Evolutionary conservation across 2,888 invertebrate genomes (phyloP).

Genomic region (Ephialtes manifestator): DNA sequence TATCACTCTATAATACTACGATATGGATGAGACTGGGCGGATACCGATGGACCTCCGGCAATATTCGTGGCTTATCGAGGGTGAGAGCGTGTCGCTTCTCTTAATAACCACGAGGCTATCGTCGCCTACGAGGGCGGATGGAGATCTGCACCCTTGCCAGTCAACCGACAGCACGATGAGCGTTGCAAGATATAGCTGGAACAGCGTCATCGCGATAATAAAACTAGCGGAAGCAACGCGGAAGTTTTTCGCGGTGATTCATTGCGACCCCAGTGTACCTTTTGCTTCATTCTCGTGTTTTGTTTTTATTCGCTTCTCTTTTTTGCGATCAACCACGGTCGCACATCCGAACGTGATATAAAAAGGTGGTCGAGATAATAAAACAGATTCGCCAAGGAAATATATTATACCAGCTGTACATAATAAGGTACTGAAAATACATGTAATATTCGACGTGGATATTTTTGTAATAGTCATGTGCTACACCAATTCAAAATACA

Average conservation of each 20-base stretch:
- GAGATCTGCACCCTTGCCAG: conserved; percentile 16
- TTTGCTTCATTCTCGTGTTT: neutral
- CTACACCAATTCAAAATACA: neutral
- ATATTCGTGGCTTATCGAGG: conserved; percentile 33
- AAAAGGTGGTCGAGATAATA: conserved; percentile 7
- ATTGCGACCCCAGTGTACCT: conserved; percentile 25
- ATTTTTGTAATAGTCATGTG: neutral
- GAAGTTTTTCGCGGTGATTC: conserved; percentile 40
- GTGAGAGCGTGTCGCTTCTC: conserved; percentile 16
- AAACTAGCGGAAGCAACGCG: conserved; percentile 1
- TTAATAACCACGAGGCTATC: conserved; percentile 49
- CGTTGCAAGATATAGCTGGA: conserved; percentile 12
- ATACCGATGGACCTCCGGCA: conserved; percentile 48
- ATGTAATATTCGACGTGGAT: neutral
- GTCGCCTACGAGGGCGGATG: neutral
- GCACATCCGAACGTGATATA: conserved; percentile 11
- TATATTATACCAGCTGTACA: neutral
- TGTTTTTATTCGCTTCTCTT: neutral
- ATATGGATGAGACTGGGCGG: conserved; percentile 35
- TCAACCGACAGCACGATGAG: conserved; percentile 27
- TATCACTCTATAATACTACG: conserved; percentile 43
- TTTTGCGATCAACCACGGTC: neutral
- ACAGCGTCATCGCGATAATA: conserved; percentile 39
- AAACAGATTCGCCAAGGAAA: neutral
- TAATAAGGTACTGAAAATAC: neutral